Percentiles rank a stretch among this genome's conserved stretches.
phyloP scores from a whole-genome alignment of 2,888 invertebrate genomes.

The Trilocha varians region DNA sequence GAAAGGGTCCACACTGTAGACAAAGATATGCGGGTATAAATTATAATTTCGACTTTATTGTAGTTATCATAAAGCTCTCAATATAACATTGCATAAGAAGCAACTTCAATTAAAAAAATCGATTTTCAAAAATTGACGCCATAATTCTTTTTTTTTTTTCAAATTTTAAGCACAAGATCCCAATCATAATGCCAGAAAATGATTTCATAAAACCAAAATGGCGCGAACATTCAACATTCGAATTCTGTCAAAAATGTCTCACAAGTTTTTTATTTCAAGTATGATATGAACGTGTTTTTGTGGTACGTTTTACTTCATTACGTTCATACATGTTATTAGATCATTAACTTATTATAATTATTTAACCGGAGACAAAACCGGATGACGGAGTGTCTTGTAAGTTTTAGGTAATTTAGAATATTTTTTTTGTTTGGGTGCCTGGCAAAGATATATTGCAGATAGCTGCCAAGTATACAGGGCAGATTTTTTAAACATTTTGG shows the following conservation, averaged over 20 bases:
- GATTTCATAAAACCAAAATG: too few relatives aligned
- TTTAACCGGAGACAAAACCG: constrained; percentile 38
- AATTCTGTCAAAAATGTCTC: constrained; percentile 1
- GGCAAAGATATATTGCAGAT: too few relatives aligned
- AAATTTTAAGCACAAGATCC: not conserved
- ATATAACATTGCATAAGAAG: too few relatives aligned
- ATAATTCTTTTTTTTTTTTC: not conserved
- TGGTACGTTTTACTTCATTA: constrained; percentile 23
- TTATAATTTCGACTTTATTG: too few relatives aligned
- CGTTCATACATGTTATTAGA: constrained; percentile 32
- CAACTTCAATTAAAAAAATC: too few relatives aligned
- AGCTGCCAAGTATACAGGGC: too few relatives aligned
- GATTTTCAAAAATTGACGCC: not conserved
- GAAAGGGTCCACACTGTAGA: too few relatives aligned
- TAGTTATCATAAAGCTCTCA: too few relatives aligned
- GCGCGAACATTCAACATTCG: too few relatives aligned
- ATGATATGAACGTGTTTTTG: constrained; percentile 23
- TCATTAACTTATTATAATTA: constrained; percentile 40
- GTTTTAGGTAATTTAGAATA: not conserved
- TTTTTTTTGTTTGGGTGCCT: too few relatives aligned
- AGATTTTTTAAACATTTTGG: too few relatives aligned
- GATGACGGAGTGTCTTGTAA: constrained; percentile 20
- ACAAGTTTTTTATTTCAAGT: constrained; percentile 2
- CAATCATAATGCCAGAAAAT: not conserved
- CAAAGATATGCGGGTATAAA: too few relatives aligned